These are phyloP conservation scores for Intellagama lesueurii DNA, from an alignment of 2,797 vertebrate genomes.

Conservation along the genomic window DNA sequence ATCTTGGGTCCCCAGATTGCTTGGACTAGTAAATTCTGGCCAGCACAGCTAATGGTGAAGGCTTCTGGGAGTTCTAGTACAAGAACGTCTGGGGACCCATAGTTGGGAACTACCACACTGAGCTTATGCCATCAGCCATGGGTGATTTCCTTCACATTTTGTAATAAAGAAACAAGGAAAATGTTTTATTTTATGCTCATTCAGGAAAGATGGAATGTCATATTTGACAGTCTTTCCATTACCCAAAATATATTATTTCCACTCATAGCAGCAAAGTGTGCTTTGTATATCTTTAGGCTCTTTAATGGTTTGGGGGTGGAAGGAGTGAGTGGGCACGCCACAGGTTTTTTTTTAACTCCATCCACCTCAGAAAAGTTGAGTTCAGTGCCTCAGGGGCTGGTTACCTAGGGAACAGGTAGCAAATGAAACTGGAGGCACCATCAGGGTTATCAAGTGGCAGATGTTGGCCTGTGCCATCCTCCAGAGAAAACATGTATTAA, in stretches of 20 bases:
- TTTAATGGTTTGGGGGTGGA: neutral
- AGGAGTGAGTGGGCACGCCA: neutral
- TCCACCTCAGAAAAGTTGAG: neutral
- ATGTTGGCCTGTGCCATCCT: neutral
- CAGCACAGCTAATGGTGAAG: too few relatives aligned
- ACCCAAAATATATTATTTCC: neutral
- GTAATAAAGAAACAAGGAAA: neutral
- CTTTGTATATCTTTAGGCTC: neutral
- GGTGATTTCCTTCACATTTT: neutral
- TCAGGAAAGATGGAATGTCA: neutral
- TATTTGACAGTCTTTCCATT: neutral
- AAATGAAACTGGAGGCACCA: neutral
- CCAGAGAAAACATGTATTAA: neutral
- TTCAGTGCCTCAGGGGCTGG: neutral
- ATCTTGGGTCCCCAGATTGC: neutral
- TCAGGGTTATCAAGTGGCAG: neutral
- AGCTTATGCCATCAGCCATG: too few relatives aligned
- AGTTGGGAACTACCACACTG: too few relatives aligned
- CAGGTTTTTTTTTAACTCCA: neutral
- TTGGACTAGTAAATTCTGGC: too few relatives aligned
- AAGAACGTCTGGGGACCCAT: too few relatives aligned
- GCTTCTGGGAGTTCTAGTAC: neutral
- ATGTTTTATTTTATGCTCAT: neutral
- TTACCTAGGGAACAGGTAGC: constrained; percentile 26
- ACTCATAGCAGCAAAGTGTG: neutral